Evolutionary conservation across 2,888 invertebrate genomes (phyloP), one percentile per base, ranked within the genome.

Genomic region (Leucozona laternaria): DNA sequence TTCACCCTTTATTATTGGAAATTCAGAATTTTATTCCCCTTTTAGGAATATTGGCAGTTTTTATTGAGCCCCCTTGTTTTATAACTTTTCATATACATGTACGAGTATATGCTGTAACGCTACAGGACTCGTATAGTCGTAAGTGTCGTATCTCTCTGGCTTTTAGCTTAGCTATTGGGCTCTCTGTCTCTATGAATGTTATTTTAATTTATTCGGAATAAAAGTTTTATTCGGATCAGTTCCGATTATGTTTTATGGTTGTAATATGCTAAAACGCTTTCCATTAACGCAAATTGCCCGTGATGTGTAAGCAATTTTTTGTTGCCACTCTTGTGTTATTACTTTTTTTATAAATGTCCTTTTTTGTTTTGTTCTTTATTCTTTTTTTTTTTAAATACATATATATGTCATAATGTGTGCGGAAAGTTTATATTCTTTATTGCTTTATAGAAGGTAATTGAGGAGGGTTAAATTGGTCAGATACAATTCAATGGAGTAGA

Each of bases 191-290:
- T 43, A 10, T 48, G 45, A 75, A 79, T 86, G 82, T 75, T 73
- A 64, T 82, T 86, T 86, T 78, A 86, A 86, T 86, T 86, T 78
- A 82, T 86, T 64, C 82, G 78, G 50, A 82, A 73, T 85, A 77
- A 77, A 68, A 85, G 71, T 85, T 85, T 81, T 81, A 81, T 85
- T 71, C 78, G 78, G 58, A 75, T 86, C 75, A 73, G 78, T 82
- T 82, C 64, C 78, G 82, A 73, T 81, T 86, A 86, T 86, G 82
- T 82, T 86, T 86, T 86, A 86, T 86, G 82, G 64, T 73, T 81
- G 86, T 86, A 86, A 86, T 86, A 82, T 86, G 86, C 82, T 86
- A 86, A 86, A 86, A 82, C 60, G 86, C 71, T 86, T 86, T 86
- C 86, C 86, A 86, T 86, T 86, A 86, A 86, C 86, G 68, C 86